Conservation (phyloP, 2,113 vertebrate species). For the Oryzias celebensis region DNA sequence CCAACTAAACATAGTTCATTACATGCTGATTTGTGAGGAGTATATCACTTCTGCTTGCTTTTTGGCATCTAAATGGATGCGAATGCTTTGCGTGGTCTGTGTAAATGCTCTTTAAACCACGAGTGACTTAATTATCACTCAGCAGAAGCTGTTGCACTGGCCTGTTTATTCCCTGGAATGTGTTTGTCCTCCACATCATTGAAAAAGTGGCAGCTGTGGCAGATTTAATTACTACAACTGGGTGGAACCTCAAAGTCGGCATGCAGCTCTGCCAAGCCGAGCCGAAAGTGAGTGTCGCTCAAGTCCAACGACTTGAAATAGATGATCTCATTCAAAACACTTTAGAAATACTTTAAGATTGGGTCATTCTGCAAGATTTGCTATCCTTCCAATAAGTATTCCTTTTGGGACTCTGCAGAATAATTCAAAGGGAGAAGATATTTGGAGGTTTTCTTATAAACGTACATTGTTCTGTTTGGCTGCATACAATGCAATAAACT, state of each 20-base stretch:
- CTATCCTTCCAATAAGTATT: neutral
- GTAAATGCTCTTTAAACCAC: conserved; percentile 8
- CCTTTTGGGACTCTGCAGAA: neutral
- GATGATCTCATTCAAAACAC: no score
- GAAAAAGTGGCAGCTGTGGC: conserved; percentile 82
- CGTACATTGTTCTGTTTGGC: no score
- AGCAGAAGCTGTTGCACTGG: conserved; percentile 31
- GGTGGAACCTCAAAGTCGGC: conserved; percentile 73
- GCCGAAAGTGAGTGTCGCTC: conserved; percentile 1
- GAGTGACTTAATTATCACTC: conserved; percentile 45
- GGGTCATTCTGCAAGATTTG: neutral
- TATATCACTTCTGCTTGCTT: neutral
- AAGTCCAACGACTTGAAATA: neutral
- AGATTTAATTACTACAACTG: conserved; percentile 86
- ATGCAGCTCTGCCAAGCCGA: conserved; percentile 47
- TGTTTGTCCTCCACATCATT: conserved; percentile 62
- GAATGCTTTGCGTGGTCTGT: neutral
- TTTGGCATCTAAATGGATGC: neutral
- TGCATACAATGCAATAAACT: no score
- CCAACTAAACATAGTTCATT: neutral
- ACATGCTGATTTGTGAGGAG: neutral
- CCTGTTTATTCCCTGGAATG: conserved; percentile 52
- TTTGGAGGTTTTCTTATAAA: neutral
- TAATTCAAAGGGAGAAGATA: neutral
- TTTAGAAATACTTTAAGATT: no score